Conservation (phyloP, 2,797 vertebrate species). For the Taenioides sp. region DNA sequence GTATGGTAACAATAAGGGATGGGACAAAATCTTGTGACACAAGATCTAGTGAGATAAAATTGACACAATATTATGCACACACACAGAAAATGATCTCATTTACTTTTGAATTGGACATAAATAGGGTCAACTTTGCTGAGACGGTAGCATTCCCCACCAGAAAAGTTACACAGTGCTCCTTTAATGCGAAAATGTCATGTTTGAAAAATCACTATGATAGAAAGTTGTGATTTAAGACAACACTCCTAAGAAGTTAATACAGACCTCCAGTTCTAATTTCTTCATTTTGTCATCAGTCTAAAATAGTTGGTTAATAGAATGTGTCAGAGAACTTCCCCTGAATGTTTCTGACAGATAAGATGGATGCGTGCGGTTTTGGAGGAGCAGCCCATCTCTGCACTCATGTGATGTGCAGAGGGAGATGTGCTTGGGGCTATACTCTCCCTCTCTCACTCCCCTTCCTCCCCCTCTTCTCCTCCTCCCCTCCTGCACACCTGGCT, state of each 20-base stretch:
- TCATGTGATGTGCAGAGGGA: conserved; percentile 25
- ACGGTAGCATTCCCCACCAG: too few species aligned
- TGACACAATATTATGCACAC: too few species aligned
- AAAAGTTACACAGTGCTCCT: too few species aligned
- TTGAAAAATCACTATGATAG: too few species aligned
- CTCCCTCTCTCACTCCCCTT: conserved; percentile 37
- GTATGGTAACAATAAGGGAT: too few species aligned
- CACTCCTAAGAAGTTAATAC: neutral
- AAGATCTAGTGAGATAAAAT: too few species aligned
- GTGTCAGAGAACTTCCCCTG: neutral
- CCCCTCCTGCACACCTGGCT: conserved; percentile 51
- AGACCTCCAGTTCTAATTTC: neutral
- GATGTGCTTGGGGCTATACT: conserved; percentile 32
- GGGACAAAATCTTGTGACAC: too few species aligned
- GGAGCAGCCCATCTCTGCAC: conserved; percentile 13
- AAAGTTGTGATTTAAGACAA: neutral
- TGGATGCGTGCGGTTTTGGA: conserved; percentile 34
- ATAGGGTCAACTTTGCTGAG: too few species aligned
- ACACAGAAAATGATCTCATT: too few species aligned
- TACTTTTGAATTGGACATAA: too few species aligned
- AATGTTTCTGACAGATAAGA: conserved; percentile 2
- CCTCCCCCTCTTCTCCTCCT: conserved; percentile 48
- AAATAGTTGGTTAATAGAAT: neutral
- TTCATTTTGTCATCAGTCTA: neutral
- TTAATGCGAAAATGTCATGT: too few species aligned